phyloP scores from a whole-genome alignment of 35 echinoderm and acorn worm genomes.

The Acanthaster planci region DNA sequence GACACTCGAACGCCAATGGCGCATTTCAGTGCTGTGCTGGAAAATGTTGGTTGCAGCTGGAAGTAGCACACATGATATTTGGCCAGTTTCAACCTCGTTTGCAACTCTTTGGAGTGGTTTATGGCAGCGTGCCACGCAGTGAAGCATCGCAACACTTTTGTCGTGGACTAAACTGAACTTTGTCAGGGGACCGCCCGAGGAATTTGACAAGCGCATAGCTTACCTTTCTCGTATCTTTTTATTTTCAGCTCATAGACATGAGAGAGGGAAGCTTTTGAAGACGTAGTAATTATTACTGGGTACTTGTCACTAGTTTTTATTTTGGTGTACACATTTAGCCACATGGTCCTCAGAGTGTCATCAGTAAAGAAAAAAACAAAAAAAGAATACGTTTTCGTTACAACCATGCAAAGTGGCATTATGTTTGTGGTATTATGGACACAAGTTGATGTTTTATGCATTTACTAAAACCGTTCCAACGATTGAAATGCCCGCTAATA shows the following conservation, averaged over 20 bases:
- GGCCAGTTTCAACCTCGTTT: not conserved
- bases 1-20: no score
- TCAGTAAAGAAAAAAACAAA: not conserved
- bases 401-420: not conserved
- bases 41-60: no score
- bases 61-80: no score
- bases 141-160: not conserved
- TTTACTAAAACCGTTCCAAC: no score
- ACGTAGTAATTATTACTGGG: no score
- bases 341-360: not conserved
- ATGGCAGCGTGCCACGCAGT: not conserved
- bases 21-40: no score
- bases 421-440: not conserved
- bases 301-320: no score
- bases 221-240: no score
- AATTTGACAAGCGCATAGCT: not conserved
- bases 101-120: not conserved
- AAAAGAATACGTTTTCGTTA: not conserved
- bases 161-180: not conserved
- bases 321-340: not conserved
- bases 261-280: not conserved
- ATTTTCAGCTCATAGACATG: not conserved
- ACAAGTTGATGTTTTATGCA: not conserved
- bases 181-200: not conserved
- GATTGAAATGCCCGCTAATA: no score